Percentiles rank a stretch among this genome's conserved stretches.
Conservation (phyloP, 2,797 vertebrate species). For the Pseudotriccus pelzelni region DNA sequence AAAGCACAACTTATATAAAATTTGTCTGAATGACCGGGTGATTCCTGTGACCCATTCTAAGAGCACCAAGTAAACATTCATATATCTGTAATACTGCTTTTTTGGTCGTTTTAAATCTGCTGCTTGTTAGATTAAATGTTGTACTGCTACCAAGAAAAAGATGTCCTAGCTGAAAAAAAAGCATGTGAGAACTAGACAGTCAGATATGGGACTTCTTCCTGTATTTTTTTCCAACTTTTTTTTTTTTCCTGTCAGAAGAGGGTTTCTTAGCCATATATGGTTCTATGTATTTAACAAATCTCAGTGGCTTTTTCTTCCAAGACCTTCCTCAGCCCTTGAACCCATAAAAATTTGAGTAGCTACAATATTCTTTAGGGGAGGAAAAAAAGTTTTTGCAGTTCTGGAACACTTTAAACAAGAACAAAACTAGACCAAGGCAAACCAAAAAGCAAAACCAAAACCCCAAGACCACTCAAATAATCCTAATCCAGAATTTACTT, state of each 20-base stretch:
- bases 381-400: neutral
- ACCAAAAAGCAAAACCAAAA: neutral
- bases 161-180: neutral
- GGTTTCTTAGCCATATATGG: neutral
- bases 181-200: neutral
- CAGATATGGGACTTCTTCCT: neutral
- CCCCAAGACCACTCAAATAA: neutral
- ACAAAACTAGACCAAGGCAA: fast-evolving
- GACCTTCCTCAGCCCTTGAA: neutral
- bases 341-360: neutral
- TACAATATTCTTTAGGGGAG: fast-evolving
- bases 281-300: neutral
- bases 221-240: neutral
- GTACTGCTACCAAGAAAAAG: neutral
- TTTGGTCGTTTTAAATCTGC: neutral
- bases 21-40: neutral
- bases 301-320: neutral
- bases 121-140: neutral
- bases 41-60: neutral
- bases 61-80: neutral
- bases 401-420: neutral
- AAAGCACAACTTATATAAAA: neutral
- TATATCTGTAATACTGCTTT: neutral
- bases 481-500: neutral
- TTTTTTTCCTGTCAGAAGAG: neutral